Percentiles rank a stretch among this genome's conserved stretches.
Conservation (phyloP, 2,113 vertebrate genomes). For the Calonectris borealis region DNA sequence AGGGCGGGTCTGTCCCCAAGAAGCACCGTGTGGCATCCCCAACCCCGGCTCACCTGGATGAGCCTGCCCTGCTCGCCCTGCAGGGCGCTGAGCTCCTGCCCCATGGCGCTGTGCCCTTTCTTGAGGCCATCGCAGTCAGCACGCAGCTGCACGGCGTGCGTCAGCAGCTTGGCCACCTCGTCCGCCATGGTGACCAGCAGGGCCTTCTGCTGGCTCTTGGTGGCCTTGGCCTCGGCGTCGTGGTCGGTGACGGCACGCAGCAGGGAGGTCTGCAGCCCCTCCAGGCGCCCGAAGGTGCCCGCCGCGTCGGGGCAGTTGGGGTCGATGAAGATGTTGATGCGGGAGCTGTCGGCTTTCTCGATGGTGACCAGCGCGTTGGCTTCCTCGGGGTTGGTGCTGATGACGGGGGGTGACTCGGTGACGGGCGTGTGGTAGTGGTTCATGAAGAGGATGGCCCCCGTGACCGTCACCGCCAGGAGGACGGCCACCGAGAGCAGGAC, state of each 20-base stretch:
- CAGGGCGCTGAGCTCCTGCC: constrained; percentile 88
- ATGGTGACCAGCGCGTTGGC: constrained; percentile 92
- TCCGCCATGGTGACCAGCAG: constrained; percentile 87
- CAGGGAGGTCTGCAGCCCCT: constrained; percentile 88
- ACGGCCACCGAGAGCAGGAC: constrained; percentile 92
- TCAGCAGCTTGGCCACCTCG: constrained; percentile 90
- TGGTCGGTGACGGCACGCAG: constrained; percentile 83
- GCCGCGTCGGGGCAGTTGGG: constrained; percentile 93
- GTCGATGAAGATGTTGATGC: constrained; percentile 96
- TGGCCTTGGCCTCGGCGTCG: constrained; percentile 80
- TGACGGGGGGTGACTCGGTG: constrained; percentile 84
- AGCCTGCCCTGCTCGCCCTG: constrained; percentile 92
- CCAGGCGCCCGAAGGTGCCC: constrained; percentile 85
- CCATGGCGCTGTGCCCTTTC: constrained; percentile 85
- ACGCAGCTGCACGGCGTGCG: constrained; percentile 81
- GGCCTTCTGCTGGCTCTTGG: constrained; percentile 85
- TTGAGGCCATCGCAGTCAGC: constrained; percentile 86
- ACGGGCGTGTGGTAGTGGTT: constrained; percentile 85
- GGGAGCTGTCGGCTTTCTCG: constrained; percentile 90
- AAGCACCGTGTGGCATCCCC: neutral
- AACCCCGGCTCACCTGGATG: constrained; percentile 82
- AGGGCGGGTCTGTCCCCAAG: neutral
- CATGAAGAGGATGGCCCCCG: constrained; percentile 92
- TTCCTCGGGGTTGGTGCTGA: constrained; percentile 92
- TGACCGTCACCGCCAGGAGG: constrained; percentile 88